Evolutionary conservation across 2,113 vertebrate species (phyloP).

Genomic region (Accipiter cooperii): DNA sequence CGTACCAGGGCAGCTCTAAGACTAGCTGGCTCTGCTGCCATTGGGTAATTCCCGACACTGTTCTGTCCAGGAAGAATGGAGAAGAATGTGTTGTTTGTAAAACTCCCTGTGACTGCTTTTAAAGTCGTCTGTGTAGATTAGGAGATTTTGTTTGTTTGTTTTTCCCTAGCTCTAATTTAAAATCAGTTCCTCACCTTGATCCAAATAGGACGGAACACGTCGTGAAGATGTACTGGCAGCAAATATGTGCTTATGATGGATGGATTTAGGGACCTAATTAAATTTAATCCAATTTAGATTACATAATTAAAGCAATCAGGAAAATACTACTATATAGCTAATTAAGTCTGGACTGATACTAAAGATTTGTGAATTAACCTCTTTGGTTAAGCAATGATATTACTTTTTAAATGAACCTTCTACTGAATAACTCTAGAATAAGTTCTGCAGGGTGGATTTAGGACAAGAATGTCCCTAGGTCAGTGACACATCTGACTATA

Average conservation of each 20-base stretch:
- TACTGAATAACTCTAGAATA: not conserved
- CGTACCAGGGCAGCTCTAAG: not conserved
- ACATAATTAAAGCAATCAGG: not conserved
- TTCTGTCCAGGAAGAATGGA: not conserved
- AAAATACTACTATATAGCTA: not conserved
- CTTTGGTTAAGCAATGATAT: not conserved
- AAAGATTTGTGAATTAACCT: not conserved
- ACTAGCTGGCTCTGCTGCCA: not conserved
- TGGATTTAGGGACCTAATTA: not conserved
- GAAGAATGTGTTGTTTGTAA: not conserved
- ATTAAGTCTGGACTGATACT: not conserved
- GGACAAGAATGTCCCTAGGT: not conserved
- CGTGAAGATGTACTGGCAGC: not conserved
- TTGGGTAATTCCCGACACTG: not conserved
- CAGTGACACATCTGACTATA: not conserved
- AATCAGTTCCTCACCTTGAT: not conserved
- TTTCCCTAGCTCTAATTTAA: not conserved
- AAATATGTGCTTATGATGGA: not conserved
- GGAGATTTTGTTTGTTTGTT: not conserved
- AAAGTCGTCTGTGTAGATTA: not conserved
- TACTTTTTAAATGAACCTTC: not conserved
- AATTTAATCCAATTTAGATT: not conserved
- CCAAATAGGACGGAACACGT: not conserved
- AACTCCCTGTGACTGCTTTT: not conserved
- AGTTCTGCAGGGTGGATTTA: not conserved